Base-by-base conservation (phyloP, 2,113 vertebrate genomes). In the Nycticorax nycticorax region DNA sequence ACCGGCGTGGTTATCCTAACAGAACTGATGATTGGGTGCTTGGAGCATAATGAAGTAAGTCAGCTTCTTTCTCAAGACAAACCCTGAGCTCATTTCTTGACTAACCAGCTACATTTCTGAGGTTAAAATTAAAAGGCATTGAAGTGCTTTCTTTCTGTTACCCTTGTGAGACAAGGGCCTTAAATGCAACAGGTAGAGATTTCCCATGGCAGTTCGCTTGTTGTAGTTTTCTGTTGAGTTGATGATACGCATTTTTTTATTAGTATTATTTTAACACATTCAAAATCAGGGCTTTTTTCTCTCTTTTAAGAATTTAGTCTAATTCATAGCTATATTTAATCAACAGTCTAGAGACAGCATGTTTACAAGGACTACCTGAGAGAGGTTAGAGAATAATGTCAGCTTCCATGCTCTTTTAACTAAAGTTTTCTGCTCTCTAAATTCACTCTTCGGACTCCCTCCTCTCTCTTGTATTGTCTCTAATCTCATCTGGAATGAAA, bases 1-100 rank as follows among this genome's bases (percentile, higher is more conserved):
- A 99, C 99, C 0, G 99, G 99, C 0, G 99, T 99, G 92, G 98
- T 99, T 81, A 99, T 99, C 93, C 98, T 99, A 0, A 98, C 99
- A 1, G 99, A 99, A 79, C 98, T 99, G 81, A 99, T 99, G 99
- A 98, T 99, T 86, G 98, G 98, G 94, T 99, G 99, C 96, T 98
- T 99, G 98, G 99, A 99, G 94, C 99, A 99, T 71, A 99, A 99
- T 6, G 99, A 99, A 96, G 99, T 99, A 94, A 93, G 98, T 87
- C 60, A 21, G 72, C 33, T 56, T 17, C 47, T 66, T 63, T 68
- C 69, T 83, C 45, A 18, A 10, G 60, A 52, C 60, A 62, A 88
- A n/a, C 13, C 55, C 19, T 0, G 9, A 59, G 68, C 48, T 79
- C 1, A 0, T 41, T 64, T 32, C 57, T 66, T 47, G 57, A 37